Evolutionary conservation across 2,797 vertebrate species (phyloP), one percentile per base, ranked within the genome.

Genomic region (Clarias pachynema): DNA sequence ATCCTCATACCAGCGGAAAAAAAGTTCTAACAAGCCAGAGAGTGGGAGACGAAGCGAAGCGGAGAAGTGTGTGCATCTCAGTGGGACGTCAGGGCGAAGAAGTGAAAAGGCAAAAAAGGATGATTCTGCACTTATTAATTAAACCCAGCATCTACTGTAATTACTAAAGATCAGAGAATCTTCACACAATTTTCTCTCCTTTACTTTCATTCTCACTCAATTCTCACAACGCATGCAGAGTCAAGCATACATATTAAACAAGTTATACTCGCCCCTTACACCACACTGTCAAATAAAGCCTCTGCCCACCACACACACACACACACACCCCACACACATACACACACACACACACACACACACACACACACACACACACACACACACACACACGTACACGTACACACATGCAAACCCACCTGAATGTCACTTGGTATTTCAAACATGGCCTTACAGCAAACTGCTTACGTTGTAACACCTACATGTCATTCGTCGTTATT

Each of bases 131-230:
- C 74, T 88, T 89, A 92, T 93, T 94, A 94, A 95, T 95, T 94
- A 94, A 94, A 89, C 89, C 84, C 91, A 91, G 87, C 82, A 89
- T 89, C 90, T 89, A 78, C 77, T 86, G 85, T 94, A 94, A 95
- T 94, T 95, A 94, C 90, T 89, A 92, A 94, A 94, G 90, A 93
- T 91, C 72, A 82, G 82, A 75, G 93, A 93, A 95, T 95, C 88
- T 91, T 92, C 93, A 93, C 91, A 90, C 22, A n/a, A 10, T 59
- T 77, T 59, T 59, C 74, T 59, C 10, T 34, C 29, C 29, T 49
- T 69, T 1, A 5, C 29, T n/a, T 82, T 82, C 81, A 37, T 6
- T 60, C 22, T 72, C 29, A 59, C 31, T 72, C 53, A 34, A 59
- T 59, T 44, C 44, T 44, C 56, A 22, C 53, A 75, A 44, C 4